phyloP scores from a whole-genome alignment of 2,888 invertebrate genomes.

The Folsomia manolachei region DNA sequence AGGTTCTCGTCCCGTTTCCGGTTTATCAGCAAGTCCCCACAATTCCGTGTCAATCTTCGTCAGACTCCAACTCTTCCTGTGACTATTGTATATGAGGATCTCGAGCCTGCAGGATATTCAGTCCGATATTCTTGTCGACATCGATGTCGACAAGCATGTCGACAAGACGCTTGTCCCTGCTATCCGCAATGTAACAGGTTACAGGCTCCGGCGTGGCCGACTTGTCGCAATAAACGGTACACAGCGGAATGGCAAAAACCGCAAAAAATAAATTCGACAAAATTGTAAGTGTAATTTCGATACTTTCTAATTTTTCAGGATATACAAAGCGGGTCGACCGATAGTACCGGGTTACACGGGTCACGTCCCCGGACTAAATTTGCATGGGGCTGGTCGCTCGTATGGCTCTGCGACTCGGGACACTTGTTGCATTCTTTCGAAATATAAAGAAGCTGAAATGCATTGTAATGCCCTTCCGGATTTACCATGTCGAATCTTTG shows the following conservation, averaged over 20 bases:
- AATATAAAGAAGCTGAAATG: conserved; percentile 37
- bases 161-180: not conserved
- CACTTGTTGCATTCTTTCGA: conserved; percentile 39
- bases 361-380: conserved; percentile 42
- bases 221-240: not conserved
- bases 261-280: not conserved
- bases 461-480: too few relatives aligned
- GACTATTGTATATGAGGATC: not conserved
- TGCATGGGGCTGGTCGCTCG: conserved; percentile 42
- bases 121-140: too few relatives aligned
- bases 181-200: not conserved
- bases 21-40: not conserved
- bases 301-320: conserved; percentile 19
- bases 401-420: conserved; percentile 45
- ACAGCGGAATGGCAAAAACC: not conserved
- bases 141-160: too few relatives aligned
- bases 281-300: not conserved
- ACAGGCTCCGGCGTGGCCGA: not conserved
- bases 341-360: conserved; percentile 44
- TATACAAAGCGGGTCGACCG: conserved; percentile 34
- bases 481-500: conserved; percentile 37
- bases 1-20: conserved; percentile 25
- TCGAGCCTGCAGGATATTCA: too few relatives aligned
- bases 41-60: not conserved
- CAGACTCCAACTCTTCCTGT: not conserved